phyloP scores from a whole-genome alignment of 2,888 invertebrate genomes.

The Drosophila buzzatii region DNA sequence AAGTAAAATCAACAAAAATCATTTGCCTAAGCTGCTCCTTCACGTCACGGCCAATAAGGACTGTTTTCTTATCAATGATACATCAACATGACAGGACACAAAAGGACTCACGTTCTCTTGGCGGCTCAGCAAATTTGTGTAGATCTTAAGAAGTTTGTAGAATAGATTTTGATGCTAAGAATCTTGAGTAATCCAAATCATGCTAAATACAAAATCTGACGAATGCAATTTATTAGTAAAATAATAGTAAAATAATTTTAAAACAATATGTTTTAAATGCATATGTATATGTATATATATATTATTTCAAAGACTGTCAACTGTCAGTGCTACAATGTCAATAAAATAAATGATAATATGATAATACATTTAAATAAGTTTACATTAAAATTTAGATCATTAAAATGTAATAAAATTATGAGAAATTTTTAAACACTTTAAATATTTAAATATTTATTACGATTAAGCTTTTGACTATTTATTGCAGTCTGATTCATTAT shows the following conservation, averaged over 20 bases:
- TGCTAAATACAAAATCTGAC: too few species aligned
- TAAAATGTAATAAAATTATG: too few species aligned
- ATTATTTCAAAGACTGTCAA: too few species aligned
- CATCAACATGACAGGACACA: slow-evolving; percentile 43
- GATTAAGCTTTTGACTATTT: background rate
- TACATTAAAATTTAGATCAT: too few species aligned
- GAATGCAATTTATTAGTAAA: background rate
- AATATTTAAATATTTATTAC: background rate
- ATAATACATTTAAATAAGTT: too few species aligned
- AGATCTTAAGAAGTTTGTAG: slow-evolving; percentile 12
- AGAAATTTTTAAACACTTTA: background rate
- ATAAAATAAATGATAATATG: too few species aligned
- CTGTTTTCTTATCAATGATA: slow-evolving; percentile 41
- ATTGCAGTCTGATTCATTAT: background rate
- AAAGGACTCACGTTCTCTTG: slow-evolving; percentile 7
- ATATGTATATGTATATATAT: too few species aligned
- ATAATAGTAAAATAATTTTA: too few species aligned
- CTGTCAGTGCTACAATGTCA: too few species aligned
- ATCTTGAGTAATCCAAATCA: background rate
- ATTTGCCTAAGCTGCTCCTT: slow-evolving; percentile 46
- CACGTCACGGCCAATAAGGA: slow-evolving; percentile 47
- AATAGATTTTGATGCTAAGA: background rate
- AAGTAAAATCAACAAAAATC: slow-evolving; percentile 61
- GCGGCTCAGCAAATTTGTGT: slow-evolving; percentile 10
- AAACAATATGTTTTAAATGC: too few species aligned